Conservation (phyloP, 92 coral and sea anemone genomes). For the Phenganax subtilis region DNA sequence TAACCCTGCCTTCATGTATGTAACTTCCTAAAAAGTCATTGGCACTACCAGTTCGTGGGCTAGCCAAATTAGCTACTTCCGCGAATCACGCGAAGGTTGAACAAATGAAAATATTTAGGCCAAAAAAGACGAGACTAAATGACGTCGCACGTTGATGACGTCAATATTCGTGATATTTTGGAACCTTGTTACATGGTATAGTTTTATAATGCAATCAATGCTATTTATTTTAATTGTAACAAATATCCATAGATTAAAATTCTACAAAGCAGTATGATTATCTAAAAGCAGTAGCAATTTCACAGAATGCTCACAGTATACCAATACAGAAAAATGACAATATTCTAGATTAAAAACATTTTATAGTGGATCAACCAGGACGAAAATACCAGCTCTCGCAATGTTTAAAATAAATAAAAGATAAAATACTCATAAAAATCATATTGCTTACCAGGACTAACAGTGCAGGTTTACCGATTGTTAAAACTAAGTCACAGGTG, state of each 20-base stretch:
- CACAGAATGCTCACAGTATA: too few relatives aligned
- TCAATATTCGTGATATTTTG: too few relatives aligned
- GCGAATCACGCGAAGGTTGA: not conserved
- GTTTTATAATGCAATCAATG: not conserved
- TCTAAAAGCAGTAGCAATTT: too few relatives aligned
- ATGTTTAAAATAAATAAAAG: constrained; percentile 1
- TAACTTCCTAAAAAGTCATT: not conserved
- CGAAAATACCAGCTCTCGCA: constrained; percentile 28
- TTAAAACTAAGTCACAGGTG: not conserved
- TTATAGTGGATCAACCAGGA: constrained; percentile 17
- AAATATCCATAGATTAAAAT: constrained; percentile 23
- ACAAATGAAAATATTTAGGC: not conserved
- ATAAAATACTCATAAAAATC: not conserved
- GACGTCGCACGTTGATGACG: not conserved
- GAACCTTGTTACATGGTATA: not conserved
- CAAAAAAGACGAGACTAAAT: not conserved
- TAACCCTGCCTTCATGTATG: not conserved
- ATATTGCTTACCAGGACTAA: not conserved
- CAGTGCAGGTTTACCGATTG: not conserved
- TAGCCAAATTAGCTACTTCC: not conserved
- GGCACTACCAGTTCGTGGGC: not conserved
- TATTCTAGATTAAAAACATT: not conserved
- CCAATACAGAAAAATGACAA: not conserved
- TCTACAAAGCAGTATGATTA: not conserved
- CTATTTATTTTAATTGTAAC: not conserved